phyloP scores from a whole-genome alignment of 2,113 vertebrate genomes.

The Perca schrenkii region DNA sequence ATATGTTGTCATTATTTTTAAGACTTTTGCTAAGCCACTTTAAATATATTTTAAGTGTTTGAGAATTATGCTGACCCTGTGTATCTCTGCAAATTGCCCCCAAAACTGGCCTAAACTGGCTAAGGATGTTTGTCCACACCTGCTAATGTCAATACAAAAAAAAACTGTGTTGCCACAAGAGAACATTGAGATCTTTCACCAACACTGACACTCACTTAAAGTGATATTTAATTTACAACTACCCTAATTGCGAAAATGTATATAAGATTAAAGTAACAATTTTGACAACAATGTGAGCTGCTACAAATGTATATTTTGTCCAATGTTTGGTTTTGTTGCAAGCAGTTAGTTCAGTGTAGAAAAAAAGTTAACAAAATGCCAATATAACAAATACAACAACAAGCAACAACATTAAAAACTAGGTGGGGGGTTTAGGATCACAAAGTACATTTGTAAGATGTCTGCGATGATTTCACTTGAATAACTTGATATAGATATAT shows the following conservation, averaged over 20 bases:
- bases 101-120: not conserved
- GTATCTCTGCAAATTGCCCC: not conserved
- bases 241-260: not conserved
- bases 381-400: not conserved
- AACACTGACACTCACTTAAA: not conserved
- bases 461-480: conserved; percentile 11
- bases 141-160: not conserved
- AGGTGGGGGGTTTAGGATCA: not conserved
- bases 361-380: not conserved
- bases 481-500: not conserved
- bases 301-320: not conserved
- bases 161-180: not conserved
- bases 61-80: not conserved
- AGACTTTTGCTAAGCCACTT: conserved; percentile 6
- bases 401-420: not conserved
- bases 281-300: not conserved
- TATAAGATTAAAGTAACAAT: not conserved
- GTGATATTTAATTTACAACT: not conserved
- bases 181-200: not conserved
- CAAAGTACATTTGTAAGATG: not conserved
- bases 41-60: not conserved
- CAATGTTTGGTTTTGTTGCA: not conserved
- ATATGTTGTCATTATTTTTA: not conserved
- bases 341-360: not conserved
- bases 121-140: not conserved